Base-by-base conservation (phyloP, 2,797 vertebrate genomes). In the Tamandua tetradactyla region DNA sequence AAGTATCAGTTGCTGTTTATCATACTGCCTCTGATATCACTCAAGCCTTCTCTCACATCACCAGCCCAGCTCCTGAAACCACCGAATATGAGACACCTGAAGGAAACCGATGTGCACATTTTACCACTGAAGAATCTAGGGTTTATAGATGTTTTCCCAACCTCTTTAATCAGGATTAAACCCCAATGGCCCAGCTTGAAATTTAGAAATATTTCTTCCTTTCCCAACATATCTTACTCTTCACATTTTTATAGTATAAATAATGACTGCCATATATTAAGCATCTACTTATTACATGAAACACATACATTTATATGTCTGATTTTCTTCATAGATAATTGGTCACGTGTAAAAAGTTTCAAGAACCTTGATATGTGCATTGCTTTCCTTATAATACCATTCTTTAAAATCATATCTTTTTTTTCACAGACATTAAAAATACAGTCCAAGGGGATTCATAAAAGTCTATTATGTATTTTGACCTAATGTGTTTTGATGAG, bases 341-440 rank as follows among this genome's bases (percentile, higher is more conserved):
- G n/a, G 68, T 95, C 20, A 22, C 35, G 30, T 61, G 18, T 4
- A 57, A 80, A 91, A 5, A 72, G 71, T 64, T 89, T 81, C 37
- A 42, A 42, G 55, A 94, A 55, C 81, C 27, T 69, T 88, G 17
- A 37, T 35, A 55, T 87, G 27, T 32, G 23, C 37, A n/a, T 85
- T 71, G 44, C 81, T 96, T 93, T 71, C 42, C n/a, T 82, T 82
- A 72, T 37, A 5, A 83, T 11, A 57, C 14, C 17, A 23, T 87
- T 82, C 47, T 72, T 96, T 10, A 92, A 42, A 95, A 92, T 84
- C 84, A 13, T 74, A 25, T 59, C 13, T 62, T 90, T 69, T 57
- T 49, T 32, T 80, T 76, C 10, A 66, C 32, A 49, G 22, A 52
- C 18, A 13, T 84, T 89, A 80, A 61, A 81, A 88, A 93, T 62